A percentile compares a stretch with the other conserved stretches of the same genome.
Evolutionary conservation across 2,113 vertebrate genomes (phyloP).

Genomic region (Odontophorus gujanensis): DNA sequence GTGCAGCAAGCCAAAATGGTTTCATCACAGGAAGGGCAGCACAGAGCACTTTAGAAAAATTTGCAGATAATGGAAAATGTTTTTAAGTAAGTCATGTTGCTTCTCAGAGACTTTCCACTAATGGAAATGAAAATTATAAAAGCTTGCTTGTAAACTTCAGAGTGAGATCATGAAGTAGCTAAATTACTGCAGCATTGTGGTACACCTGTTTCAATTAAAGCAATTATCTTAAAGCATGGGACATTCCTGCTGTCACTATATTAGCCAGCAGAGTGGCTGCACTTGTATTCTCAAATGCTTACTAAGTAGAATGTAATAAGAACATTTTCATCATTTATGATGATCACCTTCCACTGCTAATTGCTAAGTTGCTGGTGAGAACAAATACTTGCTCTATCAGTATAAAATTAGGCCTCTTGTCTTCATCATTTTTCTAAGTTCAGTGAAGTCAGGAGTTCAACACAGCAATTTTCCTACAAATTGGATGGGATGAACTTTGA

Average conservation of each 20-base stretch:
- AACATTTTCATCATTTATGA: not conserved
- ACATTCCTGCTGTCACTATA: not conserved
- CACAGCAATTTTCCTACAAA: not conserved
- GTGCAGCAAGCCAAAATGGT: conserved; percentile 43
- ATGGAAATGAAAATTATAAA: conserved; percentile 54
- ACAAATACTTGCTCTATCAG: not conserved
- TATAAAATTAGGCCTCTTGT: not conserved
- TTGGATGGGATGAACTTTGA: not conserved
- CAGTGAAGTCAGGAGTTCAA: not conserved
- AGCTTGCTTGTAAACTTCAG: conserved; percentile 6
- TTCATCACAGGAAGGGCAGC: not conserved
- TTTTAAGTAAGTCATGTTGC: conserved; percentile 39
- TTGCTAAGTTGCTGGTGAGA: not conserved
- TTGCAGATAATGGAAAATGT: conserved; percentile 52
- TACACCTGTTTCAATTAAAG: conserved; percentile 53
- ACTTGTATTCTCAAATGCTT: not conserved
- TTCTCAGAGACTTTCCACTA: conserved; percentile 32
- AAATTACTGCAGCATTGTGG: not conserved
- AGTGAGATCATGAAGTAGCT: not conserved
- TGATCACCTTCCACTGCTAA: not conserved
- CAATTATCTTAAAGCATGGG: conserved; percentile 26
- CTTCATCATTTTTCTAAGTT: not conserved
- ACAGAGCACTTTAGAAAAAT: conserved; percentile 54
- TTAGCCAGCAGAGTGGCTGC: not conserved
- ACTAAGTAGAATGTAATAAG: not conserved